Conservation (phyloP, 1,140 invertebrate species). For the Drosophila rhopaloa region DNA sequence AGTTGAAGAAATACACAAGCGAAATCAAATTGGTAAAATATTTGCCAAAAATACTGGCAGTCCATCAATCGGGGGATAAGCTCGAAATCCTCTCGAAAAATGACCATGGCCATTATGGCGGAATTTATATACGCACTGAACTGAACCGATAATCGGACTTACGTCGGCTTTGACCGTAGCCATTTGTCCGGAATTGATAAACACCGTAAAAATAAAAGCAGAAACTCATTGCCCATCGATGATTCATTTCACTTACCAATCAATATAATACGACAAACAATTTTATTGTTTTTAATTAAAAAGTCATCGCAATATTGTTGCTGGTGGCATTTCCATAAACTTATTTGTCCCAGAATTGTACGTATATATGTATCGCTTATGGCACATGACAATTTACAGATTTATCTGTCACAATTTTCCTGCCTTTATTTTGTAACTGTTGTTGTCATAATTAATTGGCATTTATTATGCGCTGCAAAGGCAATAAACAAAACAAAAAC, state of each 20-base stretch:
- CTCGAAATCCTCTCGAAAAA: conserved; percentile 29
- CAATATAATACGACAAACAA: conserved; percentile 33
- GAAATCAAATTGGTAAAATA: conserved; percentile 35
- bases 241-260: conserved; percentile 22
- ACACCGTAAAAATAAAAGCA: conserved; percentile 3
- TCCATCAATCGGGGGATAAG: conserved; percentile 28
- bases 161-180: conserved; percentile 26
- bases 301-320: conserved; percentile 75
- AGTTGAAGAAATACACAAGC: conserved; percentile 6
- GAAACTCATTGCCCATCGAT: background rate
- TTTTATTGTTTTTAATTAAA: conserved; percentile 76
- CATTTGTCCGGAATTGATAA: conserved; percentile 37
- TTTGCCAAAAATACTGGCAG: conserved; percentile 19
- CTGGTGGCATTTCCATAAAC: conserved; percentile 35
- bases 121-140: conserved; percentile 13
- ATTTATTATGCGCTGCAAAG: conserved; percentile 47
- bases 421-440: conserved; percentile 41
- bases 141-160: conserved; percentile 36
- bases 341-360: conserved; percentile 11
- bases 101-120: conserved; percentile 10
- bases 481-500: conserved; percentile 15
- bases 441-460: conserved; percentile 74
- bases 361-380: background rate
- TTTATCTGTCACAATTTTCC: conserved; percentile 36
- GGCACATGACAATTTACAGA: conserved; percentile 56